Evolutionary conservation across 2,113 vertebrate genomes (phyloP).

Genomic region (Arizona elegans): DNA sequence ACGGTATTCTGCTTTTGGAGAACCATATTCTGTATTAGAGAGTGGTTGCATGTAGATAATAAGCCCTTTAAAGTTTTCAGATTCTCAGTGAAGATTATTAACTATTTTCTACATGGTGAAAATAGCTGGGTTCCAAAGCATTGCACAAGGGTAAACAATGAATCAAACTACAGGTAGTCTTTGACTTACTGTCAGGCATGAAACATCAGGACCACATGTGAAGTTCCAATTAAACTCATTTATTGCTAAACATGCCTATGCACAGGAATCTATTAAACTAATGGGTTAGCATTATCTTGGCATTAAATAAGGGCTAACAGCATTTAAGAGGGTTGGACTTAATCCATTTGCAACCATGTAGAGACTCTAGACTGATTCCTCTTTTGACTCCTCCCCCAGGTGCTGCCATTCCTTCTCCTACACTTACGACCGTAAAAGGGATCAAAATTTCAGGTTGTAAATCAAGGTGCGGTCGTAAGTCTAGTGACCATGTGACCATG

Average conservation of each 20-base stretch:
- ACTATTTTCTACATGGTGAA: background rate
- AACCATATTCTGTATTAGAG: background rate
- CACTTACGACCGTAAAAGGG: background rate
- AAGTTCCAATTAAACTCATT: background rate
- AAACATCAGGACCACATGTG: background rate
- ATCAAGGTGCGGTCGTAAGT: background rate
- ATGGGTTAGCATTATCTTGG: background rate
- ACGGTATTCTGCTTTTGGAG: background rate
- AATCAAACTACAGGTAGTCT: background rate
- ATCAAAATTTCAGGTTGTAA: background rate
- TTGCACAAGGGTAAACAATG: background rate
- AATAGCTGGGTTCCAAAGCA: background rate
- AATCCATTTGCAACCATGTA: background rate
- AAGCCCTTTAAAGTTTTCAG: background rate
- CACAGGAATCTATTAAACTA: background rate
- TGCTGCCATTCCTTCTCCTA: background rate
- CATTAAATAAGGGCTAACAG: background rate
- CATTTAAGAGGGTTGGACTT: background rate
- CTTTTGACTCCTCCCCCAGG: background rate
- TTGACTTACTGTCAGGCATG: background rate
- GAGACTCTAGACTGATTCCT: background rate
- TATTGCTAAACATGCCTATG: background rate
- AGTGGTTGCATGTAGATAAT: background rate
- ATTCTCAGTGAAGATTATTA: background rate
- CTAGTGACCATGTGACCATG: background rate